Evolutionary conservation across 2,113 vertebrate species (phyloP).

Genomic region (Artemisiospiza belli): DNA sequence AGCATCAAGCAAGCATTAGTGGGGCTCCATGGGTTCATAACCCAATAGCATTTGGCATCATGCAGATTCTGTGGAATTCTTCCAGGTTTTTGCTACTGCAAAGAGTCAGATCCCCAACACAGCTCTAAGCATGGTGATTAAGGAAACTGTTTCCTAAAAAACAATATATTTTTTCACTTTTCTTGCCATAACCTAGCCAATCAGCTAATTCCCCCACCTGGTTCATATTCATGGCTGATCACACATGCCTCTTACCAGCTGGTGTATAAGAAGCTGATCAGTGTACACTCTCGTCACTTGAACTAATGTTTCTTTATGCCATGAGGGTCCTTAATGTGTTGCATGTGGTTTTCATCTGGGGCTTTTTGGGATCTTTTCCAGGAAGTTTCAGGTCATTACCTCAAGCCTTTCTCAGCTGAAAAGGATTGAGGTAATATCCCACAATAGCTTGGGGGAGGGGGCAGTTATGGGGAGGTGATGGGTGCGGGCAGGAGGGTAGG

Average conservation of each 20-base stretch:
- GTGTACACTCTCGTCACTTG: not conserved
- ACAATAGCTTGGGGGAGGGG: slow-evolving; percentile 17
- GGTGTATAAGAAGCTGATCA: slow-evolving; percentile 9
- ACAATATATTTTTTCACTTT: not conserved
- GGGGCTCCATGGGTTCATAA: slow-evolving; percentile 2
- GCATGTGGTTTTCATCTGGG: slow-evolving; percentile 68
- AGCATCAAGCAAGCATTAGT: not conserved
- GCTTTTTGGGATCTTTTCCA: slow-evolving; percentile 59
- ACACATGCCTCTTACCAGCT: not conserved
- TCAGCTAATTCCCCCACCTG: not conserved
- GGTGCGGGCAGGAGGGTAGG: not conserved
- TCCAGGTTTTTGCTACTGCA: slow-evolving; percentile 5
- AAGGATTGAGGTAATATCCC: slow-evolving; percentile 61
- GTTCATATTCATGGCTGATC: not conserved
- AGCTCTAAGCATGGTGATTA: not conserved
- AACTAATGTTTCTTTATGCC: slow-evolving; percentile 40
- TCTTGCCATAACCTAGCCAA: not conserved
- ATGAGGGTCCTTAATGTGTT: slow-evolving; percentile 32
- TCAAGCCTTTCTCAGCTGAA: slow-evolving; percentile 59
- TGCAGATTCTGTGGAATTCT: not conserved
- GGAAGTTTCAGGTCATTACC: slow-evolving; percentile 66
- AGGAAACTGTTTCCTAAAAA: not conserved
- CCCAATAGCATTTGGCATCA: not conserved
- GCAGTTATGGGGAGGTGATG: not conserved
- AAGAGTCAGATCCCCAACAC: not conserved